These are phyloP conservation scores for Volucella inflata DNA, from an alignment of 2,888 invertebrate species.

Conservation along the genomic window DNA sequence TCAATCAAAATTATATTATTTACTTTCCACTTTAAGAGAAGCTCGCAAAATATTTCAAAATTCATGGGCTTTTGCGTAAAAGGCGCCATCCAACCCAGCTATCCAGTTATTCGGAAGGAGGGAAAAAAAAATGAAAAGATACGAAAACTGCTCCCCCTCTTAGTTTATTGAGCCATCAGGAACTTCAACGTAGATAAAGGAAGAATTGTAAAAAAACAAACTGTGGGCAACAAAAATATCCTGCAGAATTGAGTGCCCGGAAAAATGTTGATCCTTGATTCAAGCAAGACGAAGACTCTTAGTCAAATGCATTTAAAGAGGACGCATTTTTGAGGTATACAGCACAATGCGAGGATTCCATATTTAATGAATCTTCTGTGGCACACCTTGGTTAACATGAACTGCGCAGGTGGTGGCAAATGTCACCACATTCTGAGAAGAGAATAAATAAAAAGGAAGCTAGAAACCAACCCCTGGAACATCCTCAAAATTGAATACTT, in stretches of 20 bases:
- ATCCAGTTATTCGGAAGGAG: not conserved
- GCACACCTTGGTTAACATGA: not conserved
- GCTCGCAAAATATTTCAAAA: slow-evolving; percentile 34
- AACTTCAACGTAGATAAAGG: slow-evolving; percentile 1
- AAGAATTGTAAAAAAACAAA: not conserved
- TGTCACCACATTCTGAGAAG: slow-evolving; percentile 1
- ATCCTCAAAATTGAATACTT: slow-evolving; percentile 15
- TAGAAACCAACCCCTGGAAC: not conserved
- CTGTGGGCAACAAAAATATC: too few relatives aligned
- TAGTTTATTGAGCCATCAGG: slow-evolving; percentile 25
- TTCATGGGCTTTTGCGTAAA: not conserved
- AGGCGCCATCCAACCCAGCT: not conserved
- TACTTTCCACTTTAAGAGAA: slow-evolving; percentile 15
- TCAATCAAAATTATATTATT: slow-evolving; percentile 33
- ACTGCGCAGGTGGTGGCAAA: slow-evolving; percentile 1
- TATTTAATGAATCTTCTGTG: slow-evolving; percentile 43
- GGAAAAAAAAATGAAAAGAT: not conserved
- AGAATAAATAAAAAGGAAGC: slow-evolving; percentile 7
- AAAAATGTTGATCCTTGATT: slow-evolving; percentile 6
- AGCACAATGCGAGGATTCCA: slow-evolving; percentile 19
- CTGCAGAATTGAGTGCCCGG: not conserved
- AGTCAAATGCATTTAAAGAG: slow-evolving; percentile 7
- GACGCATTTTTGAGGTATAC: slow-evolving; percentile 24
- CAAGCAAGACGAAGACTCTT: not conserved
- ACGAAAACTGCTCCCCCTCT: not conserved